These are phyloP conservation scores for Stictocephala bisonia DNA, from an alignment of 2,888 invertebrate species.

Conservation along the genomic window DNA sequence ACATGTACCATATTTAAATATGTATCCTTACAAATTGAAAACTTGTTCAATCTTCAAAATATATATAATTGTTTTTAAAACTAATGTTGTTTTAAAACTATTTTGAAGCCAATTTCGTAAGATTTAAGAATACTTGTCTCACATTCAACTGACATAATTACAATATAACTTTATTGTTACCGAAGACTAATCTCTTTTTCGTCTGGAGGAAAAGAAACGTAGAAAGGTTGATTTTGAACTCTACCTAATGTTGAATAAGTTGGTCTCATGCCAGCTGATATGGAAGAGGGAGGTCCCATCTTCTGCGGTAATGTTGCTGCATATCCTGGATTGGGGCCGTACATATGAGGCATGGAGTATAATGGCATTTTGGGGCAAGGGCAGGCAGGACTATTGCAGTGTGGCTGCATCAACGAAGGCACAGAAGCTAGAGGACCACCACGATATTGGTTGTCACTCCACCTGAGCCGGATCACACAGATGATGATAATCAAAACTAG, in stretches of 20 bases:
- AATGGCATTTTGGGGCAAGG: conserved; percentile 63
- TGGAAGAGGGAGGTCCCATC: conserved; percentile 61
- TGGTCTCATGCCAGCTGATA: conserved; percentile 67
- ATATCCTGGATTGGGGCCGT: conserved; percentile 66
- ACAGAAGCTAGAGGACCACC: conserved; percentile 72
- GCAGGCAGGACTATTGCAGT: conserved; percentile 59
- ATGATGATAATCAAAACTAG: conserved; percentile 89
- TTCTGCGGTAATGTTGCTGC: conserved; percentile 67
- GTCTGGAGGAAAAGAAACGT: conserved; percentile 73
- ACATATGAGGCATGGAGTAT: conserved; percentile 71
- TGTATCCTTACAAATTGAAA: too few species aligned
- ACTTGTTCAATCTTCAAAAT: too few species aligned
- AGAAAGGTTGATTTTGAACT: conserved; percentile 68
- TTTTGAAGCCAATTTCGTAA: too few species aligned
- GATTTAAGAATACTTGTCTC: too few species aligned
- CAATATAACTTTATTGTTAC: conserved; percentile 15
- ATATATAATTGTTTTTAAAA: too few species aligned
- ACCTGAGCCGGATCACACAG: conserved; percentile 82
- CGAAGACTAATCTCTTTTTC: conserved; percentile 66
- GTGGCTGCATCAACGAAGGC: conserved; percentile 52
- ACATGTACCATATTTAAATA: too few species aligned
- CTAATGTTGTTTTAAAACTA: too few species aligned
- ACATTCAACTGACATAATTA: too few species aligned
- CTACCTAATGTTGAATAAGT: conserved; percentile 74
- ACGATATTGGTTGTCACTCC: conserved; percentile 70